A percentile compares a stretch with the other conserved stretches of the same genome.
Conservation (phyloP, 2,113 vertebrate species). For the Rhodinocichla rosea region DNA sequence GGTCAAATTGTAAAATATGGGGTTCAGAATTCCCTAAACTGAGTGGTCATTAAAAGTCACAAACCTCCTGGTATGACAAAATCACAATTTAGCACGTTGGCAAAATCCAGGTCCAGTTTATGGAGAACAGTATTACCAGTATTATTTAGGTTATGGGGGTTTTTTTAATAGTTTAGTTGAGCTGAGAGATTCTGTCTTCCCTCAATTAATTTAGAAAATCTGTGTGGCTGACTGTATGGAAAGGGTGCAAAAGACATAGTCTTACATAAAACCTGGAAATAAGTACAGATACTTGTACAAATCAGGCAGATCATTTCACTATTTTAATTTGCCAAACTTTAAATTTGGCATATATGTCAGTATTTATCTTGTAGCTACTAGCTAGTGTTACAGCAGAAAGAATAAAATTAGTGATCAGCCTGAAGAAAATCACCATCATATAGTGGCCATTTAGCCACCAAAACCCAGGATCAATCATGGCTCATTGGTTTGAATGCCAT, state of each 20-base stretch:
- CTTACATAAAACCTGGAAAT: neutral
- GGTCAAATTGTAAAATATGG: neutral
- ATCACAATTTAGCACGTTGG: neutral
- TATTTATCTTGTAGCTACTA: neutral
- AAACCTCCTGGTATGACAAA: neutral
- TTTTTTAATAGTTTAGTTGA: neutral
- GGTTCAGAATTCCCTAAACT: neutral
- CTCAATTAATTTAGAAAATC: neutral
- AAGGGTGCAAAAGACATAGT: neutral
- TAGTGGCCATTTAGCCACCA: neutral
- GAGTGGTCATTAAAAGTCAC: neutral
- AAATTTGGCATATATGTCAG: neutral
- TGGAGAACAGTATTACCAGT: neutral
- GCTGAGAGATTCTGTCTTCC: neutral
- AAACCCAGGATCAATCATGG: neutral
- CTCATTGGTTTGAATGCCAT: neutral
- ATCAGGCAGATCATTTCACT: neutral
- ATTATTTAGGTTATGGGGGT: rapidly evolving
- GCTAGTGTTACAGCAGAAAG: neutral
- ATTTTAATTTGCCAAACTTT: neutral
- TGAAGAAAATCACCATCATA: neutral
- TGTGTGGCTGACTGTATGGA: neutral
- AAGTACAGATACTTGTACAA: neutral
- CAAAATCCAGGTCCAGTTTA: neutral
- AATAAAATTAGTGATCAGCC: neutral